Conservation (phyloP, 2,888 invertebrate species). For the Spatulosminthurus flaviceps region DNA sequence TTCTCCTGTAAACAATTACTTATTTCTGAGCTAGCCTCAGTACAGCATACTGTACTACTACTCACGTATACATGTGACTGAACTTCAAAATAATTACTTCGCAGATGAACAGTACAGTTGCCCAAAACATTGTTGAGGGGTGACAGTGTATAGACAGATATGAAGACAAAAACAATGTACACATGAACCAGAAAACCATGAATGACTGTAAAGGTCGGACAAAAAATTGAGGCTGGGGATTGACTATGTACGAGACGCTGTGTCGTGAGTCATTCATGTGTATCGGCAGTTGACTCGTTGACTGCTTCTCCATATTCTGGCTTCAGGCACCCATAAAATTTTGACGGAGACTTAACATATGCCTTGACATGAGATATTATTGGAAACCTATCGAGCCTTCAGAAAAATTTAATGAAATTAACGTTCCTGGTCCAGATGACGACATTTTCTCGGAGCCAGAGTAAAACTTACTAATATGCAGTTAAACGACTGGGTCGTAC, state of each 20-base stretch:
- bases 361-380: constrained; percentile 42
- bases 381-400: constrained; percentile 31
- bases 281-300: constrained; percentile 32
- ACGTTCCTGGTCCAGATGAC: constrained; percentile 42
- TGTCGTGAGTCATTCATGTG: constrained; percentile 43
- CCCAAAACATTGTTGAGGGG: background rate
- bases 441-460: constrained; percentile 28
- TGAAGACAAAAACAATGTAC: background rate
- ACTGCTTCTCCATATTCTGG: background rate
- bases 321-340: constrained; percentile 39
- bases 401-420: constrained; percentile 43
- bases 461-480: background rate
- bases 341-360: constrained; percentile 24
- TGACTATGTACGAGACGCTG: background rate
- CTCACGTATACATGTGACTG: too few species aligned
- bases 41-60: too few species aligned
- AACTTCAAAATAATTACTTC: constrained; percentile 8
- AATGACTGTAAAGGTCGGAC: constrained; percentile 8
- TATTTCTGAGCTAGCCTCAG: too few species aligned
- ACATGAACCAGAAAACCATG: background rate
- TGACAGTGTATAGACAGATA: background rate
- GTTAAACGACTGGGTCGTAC: background rate
- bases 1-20: constrained; percentile 8
- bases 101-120: background rate
- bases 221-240: constrained; percentile 11